Evolutionary conservation across 2,888 invertebrate species (phyloP).

Genomic region (Polydrusus tereticollis): DNA sequence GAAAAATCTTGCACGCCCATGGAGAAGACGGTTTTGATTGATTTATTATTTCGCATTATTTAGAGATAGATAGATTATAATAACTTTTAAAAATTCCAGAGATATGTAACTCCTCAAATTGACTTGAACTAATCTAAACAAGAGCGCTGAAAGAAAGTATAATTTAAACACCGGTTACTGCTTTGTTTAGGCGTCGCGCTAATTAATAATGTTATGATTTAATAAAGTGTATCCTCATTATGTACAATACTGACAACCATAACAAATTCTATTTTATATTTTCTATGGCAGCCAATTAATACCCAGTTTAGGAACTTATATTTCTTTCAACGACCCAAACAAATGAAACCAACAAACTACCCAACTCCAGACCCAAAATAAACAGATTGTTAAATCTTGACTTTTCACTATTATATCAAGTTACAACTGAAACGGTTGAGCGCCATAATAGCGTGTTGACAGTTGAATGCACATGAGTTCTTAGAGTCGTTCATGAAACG

Average conservation of each 20-base stretch:
- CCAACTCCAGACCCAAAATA: slow-evolving; percentile 28
- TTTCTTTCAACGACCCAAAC: slow-evolving; percentile 16
- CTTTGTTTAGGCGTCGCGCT: too few relatives aligned
- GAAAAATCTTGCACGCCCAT: too few relatives aligned
- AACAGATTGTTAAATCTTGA: slow-evolving; percentile 31
- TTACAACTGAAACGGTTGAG: slow-evolving; percentile 32
- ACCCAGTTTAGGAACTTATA: not conserved
- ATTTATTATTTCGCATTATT: too few relatives aligned
- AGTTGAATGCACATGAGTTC: slow-evolving; percentile 36
- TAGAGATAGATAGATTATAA: too few relatives aligned
- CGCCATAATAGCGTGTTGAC: slow-evolving; percentile 41
- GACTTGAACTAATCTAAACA: too few relatives aligned
- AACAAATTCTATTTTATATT: not conserved
- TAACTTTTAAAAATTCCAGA: too few relatives aligned
- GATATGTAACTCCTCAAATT: too few relatives aligned
- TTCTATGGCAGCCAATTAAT: not conserved
- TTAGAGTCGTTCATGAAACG: slow-evolving; percentile 27
- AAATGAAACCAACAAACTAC: slow-evolving; percentile 32
- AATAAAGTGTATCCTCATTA: not conserved
- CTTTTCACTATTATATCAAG: slow-evolving; percentile 24
- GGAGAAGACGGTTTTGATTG: too few relatives aligned
- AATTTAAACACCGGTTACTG: too few relatives aligned
- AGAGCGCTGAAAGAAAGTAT: too few relatives aligned
- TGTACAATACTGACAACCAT: not conserved
- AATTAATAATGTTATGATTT: not conserved